These are phyloP conservation scores for Lymantria monacha DNA, from an alignment of 2,888 invertebrate species.

Conservation along the genomic window DNA sequence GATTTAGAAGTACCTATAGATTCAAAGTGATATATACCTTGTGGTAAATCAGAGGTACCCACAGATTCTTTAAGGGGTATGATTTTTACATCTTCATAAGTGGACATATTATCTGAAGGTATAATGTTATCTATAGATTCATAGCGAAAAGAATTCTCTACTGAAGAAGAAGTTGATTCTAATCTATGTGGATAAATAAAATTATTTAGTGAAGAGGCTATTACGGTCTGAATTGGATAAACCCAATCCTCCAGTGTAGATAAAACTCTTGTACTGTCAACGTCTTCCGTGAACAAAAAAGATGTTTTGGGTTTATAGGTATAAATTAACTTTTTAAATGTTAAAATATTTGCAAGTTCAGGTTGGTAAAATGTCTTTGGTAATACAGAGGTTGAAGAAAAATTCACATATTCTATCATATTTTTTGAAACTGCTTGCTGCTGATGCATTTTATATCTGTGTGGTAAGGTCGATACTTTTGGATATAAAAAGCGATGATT, in stretches of 20 bases:
- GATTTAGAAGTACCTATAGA: neutral
- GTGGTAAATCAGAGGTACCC: conserved; percentile 2
- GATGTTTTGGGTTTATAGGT: no score
- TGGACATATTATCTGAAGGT: neutral
- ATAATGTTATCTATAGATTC: neutral
- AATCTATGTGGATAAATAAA: neutral
- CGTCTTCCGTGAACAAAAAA: no score
- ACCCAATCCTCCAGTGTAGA: no score
- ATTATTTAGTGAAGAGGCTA: neutral
- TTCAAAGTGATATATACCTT: neutral
- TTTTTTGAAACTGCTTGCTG: neutral
- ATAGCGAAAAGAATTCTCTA: neutral
- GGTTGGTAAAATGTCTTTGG: no score
- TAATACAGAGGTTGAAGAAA: no score
- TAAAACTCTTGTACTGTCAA: no score
- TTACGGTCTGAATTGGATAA: no score
- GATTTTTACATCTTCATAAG: neutral
- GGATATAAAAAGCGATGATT: neutral
- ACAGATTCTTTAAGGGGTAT: conserved; percentile 9
- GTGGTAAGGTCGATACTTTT: neutral
- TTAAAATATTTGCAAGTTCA: no score
- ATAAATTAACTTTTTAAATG: no score
- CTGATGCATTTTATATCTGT: neutral
- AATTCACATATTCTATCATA: neutral
- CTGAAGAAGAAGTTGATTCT: neutral